Evolutionary conservation across 2,113 vertebrate species (phyloP).

Genomic region (Cyanoramphus novaezelandiae): DNA sequence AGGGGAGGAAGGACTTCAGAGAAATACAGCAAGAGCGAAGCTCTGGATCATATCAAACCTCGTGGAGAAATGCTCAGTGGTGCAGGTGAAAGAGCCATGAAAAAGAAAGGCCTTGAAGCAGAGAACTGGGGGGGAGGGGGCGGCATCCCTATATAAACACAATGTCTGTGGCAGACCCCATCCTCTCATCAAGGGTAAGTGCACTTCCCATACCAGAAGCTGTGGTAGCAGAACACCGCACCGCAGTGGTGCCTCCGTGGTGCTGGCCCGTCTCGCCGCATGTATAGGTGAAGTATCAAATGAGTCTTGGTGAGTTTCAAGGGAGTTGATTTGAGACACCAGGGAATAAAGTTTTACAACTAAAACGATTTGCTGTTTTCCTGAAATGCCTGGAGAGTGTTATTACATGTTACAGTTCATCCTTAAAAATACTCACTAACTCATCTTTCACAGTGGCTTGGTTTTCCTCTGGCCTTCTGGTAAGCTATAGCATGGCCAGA

Average conservation of each 20-base stretch:
- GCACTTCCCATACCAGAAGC: accelerated
- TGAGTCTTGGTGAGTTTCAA: too few relatives aligned
- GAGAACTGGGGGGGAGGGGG: neutral
- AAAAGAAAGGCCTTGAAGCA: neutral
- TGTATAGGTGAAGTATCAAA: neutral
- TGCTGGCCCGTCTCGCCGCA: accelerated
- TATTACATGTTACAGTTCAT: accelerated
- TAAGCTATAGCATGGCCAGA: neutral
- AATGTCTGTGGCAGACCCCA: neutral
- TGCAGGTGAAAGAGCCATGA: accelerated
- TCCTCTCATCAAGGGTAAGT: accelerated
- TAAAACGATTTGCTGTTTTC: neutral
- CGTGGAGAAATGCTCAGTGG: accelerated
- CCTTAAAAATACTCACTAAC: neutral
- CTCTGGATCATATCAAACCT: accelerated
- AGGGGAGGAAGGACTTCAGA: neutral
- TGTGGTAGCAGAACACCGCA: neutral
- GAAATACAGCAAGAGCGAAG: accelerated
- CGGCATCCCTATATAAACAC: neutral
- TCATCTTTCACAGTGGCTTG: accelerated
- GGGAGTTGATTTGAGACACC: neutral
- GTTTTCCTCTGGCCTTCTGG: neutral
- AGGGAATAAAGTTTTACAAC: accelerated
- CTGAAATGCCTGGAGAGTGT: accelerated
- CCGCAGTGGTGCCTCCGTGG: too few relatives aligned